Conservation (phyloP, 2,113 vertebrate species). For the Euleptes europaea region DNA sequence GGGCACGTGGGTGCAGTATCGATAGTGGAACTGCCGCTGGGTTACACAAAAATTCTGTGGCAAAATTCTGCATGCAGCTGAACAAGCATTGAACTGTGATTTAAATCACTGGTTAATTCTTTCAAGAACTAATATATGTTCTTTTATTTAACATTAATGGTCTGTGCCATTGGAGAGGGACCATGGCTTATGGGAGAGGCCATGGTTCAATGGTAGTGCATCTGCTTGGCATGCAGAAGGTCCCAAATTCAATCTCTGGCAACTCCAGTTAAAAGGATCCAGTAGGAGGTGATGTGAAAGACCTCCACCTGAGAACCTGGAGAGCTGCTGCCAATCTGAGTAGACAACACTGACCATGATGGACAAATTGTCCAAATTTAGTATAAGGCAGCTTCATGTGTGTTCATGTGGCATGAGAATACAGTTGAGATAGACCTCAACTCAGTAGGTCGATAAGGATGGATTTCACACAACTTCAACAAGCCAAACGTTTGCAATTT, state of each 20-base stretch:
- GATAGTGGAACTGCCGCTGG: not conserved
- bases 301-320: no score
- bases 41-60: not conserved
- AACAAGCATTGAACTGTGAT: not conserved
- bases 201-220: no score
- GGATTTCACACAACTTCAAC: not conserved
- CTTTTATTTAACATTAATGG: not conserved
- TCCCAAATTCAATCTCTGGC: no score
- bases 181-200: no score
- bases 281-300: no score
- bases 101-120: not conserved
- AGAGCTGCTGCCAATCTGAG: no score
- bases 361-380: no score
- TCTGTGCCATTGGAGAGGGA: not conserved
- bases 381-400: no score
- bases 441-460: not conserved
- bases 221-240: no score
- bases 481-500: not conserved
- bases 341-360: no score
- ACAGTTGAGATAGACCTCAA: no score
- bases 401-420: not conserved
- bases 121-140: slow-evolving; percentile 12
- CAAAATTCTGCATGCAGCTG: not conserved
- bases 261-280: no score
- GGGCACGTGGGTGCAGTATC: slow-evolving; percentile 8